Percentiles rank a stretch among this genome's conserved stretches.
Evolutionary conservation across 1,140 invertebrate genomes (phyloP).

Genomic region (Daktulosphaira vitifoliae): DNA sequence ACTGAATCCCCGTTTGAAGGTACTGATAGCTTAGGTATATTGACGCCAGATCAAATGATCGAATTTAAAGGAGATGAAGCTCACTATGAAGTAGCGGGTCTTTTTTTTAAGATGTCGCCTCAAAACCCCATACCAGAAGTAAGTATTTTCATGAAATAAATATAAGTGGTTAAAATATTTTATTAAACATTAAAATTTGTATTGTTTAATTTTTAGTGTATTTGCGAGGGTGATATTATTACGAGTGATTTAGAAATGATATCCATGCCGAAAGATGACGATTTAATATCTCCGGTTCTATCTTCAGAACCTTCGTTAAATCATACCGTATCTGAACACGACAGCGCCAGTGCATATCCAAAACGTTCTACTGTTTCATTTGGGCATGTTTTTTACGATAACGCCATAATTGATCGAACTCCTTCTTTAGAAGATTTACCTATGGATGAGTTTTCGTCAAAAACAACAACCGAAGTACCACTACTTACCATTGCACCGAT

Average conservation of each 20-base stretch:
- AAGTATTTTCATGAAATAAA: neutral
- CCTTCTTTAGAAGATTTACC: slow-evolving; percentile 73
- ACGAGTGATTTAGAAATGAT: slow-evolving; percentile 22
- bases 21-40: slow-evolving; percentile 71
- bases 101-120: slow-evolving; percentile 21
- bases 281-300: slow-evolving; percentile 13
- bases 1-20: slow-evolving; percentile 59
- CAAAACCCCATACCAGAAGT: slow-evolving; percentile 13
- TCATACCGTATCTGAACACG: slow-evolving; percentile 22
- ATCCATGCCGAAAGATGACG: slow-evolving; percentile 27
- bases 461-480: slow-evolving; percentile 42
- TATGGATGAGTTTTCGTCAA: slow-evolving; percentile 51
- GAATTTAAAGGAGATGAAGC: slow-evolving; percentile 46
- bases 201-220: neutral
- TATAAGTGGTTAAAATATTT: too few species aligned
- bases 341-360: slow-evolving; percentile 10
- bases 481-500: slow-evolving; percentile 36
- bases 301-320: slow-evolving; percentile 15
- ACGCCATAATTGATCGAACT: slow-evolving; percentile 47
- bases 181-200: too few species aligned
- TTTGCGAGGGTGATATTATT: slow-evolving; percentile 16
- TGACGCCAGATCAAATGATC: slow-evolving; percentile 78
- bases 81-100: slow-evolving; percentile 5
- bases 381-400: slow-evolving; percentile 24
- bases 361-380: slow-evolving; percentile 29